Percentiles rank a stretch among this genome's conserved stretches.
phyloP scores from a whole-genome alignment of 2,888 invertebrate genomes.

The Poecilus cupreus region DNA sequence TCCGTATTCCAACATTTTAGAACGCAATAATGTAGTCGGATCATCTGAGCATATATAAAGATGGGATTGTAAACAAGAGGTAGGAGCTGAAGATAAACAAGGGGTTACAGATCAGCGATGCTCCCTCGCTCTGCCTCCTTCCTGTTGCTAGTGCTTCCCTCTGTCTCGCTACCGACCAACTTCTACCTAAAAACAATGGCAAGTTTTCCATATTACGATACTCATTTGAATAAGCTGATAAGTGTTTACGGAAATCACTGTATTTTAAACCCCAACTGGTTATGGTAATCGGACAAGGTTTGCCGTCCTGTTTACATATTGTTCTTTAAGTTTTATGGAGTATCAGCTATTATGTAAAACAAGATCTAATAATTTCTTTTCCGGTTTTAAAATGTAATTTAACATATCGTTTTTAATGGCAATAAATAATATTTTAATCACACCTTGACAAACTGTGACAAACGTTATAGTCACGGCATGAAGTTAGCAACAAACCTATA shows the following conservation, averaged over 20 bases:
- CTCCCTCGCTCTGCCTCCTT: too few species aligned
- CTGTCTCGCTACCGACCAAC: background rate
- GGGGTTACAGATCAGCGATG: conserved; percentile 44
- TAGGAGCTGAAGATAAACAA: conserved; percentile 56
- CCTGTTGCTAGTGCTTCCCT: background rate
- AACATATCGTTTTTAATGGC: too few species aligned
- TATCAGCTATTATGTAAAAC: background rate
- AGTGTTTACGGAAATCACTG: conserved; percentile 43
- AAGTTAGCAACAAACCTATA: too few species aligned
- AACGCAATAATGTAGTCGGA: conserved; percentile 58
- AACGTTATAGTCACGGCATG: too few species aligned
- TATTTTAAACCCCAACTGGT: conserved; percentile 14
- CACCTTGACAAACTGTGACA: too few species aligned
- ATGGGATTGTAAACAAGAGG: conserved; percentile 59
- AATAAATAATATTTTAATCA: too few species aligned
- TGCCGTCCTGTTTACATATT: background rate
- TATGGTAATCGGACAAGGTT: conserved; percentile 14
- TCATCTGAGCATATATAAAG: conserved; percentile 59
- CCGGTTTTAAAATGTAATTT: too few species aligned
- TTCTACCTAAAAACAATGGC: conserved; percentile 24
- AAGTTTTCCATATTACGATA: conserved; percentile 16
- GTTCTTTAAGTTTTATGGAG: background rate
- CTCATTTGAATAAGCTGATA: conserved; percentile 44
- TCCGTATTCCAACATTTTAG: conserved; percentile 46
- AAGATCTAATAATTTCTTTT: too few species aligned